phyloP scores from a whole-genome alignment of 2,888 invertebrate species.

The Muscina levida region DNA sequence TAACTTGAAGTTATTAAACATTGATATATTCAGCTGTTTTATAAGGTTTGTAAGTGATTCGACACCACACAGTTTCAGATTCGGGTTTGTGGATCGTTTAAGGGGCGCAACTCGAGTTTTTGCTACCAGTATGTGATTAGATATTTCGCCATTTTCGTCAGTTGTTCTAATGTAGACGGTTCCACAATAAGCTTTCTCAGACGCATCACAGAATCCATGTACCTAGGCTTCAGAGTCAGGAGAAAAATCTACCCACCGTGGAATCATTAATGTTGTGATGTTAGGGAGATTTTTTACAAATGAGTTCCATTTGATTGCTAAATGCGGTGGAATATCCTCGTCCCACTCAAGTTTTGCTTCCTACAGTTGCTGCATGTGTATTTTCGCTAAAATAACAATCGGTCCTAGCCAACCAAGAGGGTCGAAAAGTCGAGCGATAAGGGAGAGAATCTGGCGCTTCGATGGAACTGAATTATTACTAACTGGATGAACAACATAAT shows the following conservation, averaged over 20 bases:
- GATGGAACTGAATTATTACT: neutral
- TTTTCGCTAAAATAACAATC: neutral
- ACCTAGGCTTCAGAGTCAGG: neutral
- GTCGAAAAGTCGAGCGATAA: conserved; percentile 37
- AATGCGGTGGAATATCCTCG: neutral
- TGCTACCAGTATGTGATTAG: neutral
- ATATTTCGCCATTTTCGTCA: neutral
- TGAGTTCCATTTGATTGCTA: conserved; percentile 2
- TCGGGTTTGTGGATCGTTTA: conserved; percentile 21
- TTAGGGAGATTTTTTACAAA: neutral
- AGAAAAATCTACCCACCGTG: conserved; percentile 34
- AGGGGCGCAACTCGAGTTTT: conserved; percentile 41
- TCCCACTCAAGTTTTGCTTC: conserved; percentile 29
- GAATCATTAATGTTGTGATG: conserved; percentile 7
- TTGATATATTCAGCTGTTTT: conserved; percentile 40
- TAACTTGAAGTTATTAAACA: neutral
- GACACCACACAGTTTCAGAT: conserved; percentile 26
- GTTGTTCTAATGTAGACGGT: neutral
- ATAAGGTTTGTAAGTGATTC: conserved; percentile 26
- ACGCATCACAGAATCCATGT: conserved; percentile 34
- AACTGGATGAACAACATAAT: conserved; percentile 4
- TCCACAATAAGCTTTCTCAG: conserved; percentile 25
- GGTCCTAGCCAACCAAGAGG: conserved; percentile 38
- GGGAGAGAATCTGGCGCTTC: conserved; percentile 40
- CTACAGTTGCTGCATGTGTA: conserved; percentile 42